Percentiles rank a stretch among this genome's conserved stretches.
Evolutionary conservation across 2,113 vertebrate genomes (phyloP).

Genomic region (Orthonyx spaldingii): DNA sequence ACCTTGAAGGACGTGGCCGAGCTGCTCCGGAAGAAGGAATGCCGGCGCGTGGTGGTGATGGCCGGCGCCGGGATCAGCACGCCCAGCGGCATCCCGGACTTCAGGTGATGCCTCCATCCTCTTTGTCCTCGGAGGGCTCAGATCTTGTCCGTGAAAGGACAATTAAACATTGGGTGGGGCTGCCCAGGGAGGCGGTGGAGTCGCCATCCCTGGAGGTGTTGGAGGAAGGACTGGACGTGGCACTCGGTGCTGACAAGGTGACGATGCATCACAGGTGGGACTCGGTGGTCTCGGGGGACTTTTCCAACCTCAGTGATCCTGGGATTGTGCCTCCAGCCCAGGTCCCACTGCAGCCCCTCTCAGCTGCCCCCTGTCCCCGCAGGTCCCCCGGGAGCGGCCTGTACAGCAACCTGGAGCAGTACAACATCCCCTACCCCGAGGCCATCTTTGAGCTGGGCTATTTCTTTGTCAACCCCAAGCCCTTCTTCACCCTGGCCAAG

Average conservation of each 20-base stretch:
- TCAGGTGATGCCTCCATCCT: constrained; percentile 72
- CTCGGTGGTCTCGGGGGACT: background rate
- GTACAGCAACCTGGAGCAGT: constrained; percentile 87
- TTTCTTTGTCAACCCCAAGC: constrained; percentile 84
- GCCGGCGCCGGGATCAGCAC: constrained; percentile 93
- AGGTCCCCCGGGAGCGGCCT: constrained; percentile 89
- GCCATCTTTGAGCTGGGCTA: constrained; percentile 92
- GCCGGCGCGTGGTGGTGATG: constrained; percentile 85
- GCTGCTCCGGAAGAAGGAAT: constrained; percentile 66
- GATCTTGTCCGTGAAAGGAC: background rate
- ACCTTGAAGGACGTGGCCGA: constrained; percentile 76
- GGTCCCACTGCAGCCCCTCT: background rate
- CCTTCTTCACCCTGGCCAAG: constrained; percentile 88
- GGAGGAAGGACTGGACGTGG: fast-evolving
- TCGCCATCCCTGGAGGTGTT: background rate
- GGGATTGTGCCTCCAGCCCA: background rate
- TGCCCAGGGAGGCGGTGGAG: background rate
- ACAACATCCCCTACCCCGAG: constrained; percentile 89
- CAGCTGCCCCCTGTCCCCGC: background rate
- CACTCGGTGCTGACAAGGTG: background rate
- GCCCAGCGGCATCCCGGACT: constrained; percentile 92
- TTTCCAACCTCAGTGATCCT: background rate
- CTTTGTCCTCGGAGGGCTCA: background rate
- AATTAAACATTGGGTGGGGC: background rate
- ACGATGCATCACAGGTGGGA: background rate